A percentile compares a stretch with the other conserved stretches of the same genome.
phyloP scores from a whole-genome alignment of 2,113 vertebrate genomes.

The Bos indicus region DNA sequence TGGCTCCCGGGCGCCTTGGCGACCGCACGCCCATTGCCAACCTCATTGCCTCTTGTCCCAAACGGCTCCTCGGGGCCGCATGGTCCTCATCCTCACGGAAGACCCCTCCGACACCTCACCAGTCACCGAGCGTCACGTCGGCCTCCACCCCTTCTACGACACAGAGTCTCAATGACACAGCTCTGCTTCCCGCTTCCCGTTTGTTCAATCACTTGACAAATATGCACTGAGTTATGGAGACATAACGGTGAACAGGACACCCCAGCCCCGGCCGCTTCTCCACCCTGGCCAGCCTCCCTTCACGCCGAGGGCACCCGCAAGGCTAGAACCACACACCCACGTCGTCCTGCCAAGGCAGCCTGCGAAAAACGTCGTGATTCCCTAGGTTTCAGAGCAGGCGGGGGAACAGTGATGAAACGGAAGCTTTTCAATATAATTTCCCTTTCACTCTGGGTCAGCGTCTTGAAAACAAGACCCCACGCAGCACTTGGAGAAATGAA shows the following conservation, averaged over 20 bases:
- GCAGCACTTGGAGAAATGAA: background rate
- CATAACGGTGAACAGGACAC: background rate
- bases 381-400: background rate
- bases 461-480: conserved; percentile 1
- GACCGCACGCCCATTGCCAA: background rate
- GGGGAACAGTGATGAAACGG: background rate
- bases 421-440: background rate
- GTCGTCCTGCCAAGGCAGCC: too few relatives aligned
- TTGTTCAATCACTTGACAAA: background rate
- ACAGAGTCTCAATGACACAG: background rate
- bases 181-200: background rate
- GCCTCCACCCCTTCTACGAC: background rate
- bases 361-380: background rate
- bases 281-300: background rate
- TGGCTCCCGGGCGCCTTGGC: background rate
- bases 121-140: background rate
- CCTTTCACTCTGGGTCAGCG: background rate
- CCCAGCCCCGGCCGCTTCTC: background rate
- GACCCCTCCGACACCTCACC: background rate
- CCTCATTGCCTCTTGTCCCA: background rate
- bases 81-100: background rate
- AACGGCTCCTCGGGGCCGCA: background rate
- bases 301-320: rapidly evolving
- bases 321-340: background rate
- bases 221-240: background rate